Evolutionary conservation across 2,113 vertebrate genomes (phyloP), one percentile per base, ranked within the genome.

Genomic region (Oncorhynchus kisutch): DNA sequence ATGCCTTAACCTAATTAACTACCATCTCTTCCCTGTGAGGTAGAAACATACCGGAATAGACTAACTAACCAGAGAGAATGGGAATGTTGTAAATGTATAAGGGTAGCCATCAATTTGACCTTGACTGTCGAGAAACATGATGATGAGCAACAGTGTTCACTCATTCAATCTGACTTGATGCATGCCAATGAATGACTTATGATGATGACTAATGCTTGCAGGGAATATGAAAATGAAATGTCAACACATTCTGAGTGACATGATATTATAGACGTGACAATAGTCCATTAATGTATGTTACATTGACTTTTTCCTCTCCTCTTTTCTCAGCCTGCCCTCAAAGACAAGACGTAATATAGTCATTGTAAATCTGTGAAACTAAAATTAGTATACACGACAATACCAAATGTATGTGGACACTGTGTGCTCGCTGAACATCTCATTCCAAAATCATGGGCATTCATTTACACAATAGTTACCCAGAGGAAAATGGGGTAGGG

Each of bases 61-160:
- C 83, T 77, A 79, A 81, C 71, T 84, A 77, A 84, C 79, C 79
- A 77, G 74, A 39, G 73, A 57, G 14, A 57, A 18, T 20, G 54
- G 18, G 54, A 18, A 18, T 54, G 13, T 54, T 14, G 51, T 54
- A 54, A 54, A 54, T 54, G 51, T 54, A 54, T 16, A 16, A 87
- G 88, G 90, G 90, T 88, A 88, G 88, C 87, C 85, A 90, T 90
- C 88, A 90, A 88, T 92, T 91, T 89, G 77, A 86, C 88, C 82
- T 82, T 86, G 81, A 90, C 90, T 90, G 89, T 92, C 86, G 88
- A 90, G 84, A 76, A 87, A 54, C 51, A 54, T 18, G 51, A 54
- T 54, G 14, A 54, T 54, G 51, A 54, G 51, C 87, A 85, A 67
- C 84, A 66, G 83, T 88, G 51, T 54, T 18, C 51, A 83, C 85